These are phyloP conservation scores for Pyxicephalus adspersus DNA, from an alignment of 2,113 vertebrate species.

Conservation along the genomic window DNA sequence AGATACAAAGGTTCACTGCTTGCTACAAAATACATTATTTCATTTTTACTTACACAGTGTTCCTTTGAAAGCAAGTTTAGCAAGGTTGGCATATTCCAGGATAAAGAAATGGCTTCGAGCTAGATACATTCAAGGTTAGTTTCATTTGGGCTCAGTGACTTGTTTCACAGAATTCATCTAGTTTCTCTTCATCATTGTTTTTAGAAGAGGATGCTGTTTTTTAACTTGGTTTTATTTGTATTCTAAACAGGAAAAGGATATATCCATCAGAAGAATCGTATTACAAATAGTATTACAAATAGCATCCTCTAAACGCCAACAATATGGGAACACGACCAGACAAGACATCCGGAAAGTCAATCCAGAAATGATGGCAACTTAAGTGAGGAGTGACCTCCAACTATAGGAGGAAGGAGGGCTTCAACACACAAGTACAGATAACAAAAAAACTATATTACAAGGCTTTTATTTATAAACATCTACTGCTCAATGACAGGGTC, in stretches of 20 bases:
- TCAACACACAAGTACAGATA: no score
- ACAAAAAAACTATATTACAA: no score
- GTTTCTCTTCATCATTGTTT: neutral
- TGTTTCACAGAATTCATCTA: neutral
- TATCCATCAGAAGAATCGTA: slow-evolving; percentile 17
- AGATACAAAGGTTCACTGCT: no score
- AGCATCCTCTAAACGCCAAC: neutral
- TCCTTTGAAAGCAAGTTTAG: neutral
- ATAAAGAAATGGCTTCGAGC: no score
- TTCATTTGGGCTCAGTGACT: no score
- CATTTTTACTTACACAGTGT: neutral
- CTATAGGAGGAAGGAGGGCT: no score
- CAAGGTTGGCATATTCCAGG: neutral
- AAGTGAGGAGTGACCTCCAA: neutral
- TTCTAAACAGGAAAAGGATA: slow-evolving; percentile 42
- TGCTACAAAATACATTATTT: neutral
- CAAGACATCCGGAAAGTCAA: slow-evolving; percentile 14
- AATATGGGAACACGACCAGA: slow-evolving; percentile 7
- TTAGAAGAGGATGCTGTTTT: slow-evolving; percentile 5
- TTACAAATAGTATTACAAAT: neutral
- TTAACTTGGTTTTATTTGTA: slow-evolving; percentile 5
- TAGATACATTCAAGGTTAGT: no score
- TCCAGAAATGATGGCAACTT: slow-evolving; percentile 8
- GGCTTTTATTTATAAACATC: no score
- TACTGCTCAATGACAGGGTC: no score